These are phyloP conservation scores for Drosophila insularis DNA, from an alignment of 1,140 invertebrate species.

Conservation along the genomic window DNA sequence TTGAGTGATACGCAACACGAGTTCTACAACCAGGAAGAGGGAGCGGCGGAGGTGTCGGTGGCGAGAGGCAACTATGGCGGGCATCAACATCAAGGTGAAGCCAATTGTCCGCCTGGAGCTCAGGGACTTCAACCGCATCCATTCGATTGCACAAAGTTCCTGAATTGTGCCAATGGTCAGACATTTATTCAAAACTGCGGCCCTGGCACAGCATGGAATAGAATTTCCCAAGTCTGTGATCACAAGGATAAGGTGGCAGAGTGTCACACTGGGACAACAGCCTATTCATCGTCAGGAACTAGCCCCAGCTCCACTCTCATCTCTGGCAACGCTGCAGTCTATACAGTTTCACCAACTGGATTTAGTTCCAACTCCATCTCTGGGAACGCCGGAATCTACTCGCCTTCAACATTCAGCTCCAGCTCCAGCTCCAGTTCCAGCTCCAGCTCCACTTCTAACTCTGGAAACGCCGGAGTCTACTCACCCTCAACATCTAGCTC, in stretches of 20 bases:
- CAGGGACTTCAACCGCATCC: constrained; percentile 85
- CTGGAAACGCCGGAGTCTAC: neutral
- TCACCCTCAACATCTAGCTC: neutral
- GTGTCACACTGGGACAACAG: constrained; percentile 51
- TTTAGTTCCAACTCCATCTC: neutral
- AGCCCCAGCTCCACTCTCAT: neutral
- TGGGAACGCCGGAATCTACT: too few species aligned
- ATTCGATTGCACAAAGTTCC: constrained; percentile 85
- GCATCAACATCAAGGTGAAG: neutral
- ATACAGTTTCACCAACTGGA: neutral
- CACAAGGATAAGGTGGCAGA: constrained; percentile 86
- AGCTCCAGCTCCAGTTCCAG: neutral
- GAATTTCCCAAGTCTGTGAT: constrained; percentile 84
- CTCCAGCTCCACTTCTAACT: neutral
- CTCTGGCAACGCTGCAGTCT: neutral
- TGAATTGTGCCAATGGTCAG: constrained; percentile 86
- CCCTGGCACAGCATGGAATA: constrained; percentile 87
- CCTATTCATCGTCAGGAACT: too few species aligned
- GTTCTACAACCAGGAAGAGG: constrained; percentile 23
- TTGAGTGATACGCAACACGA: constrained; percentile 48
- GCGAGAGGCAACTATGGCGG: too few species aligned
- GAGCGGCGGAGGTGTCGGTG: neutral
- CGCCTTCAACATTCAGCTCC: neutral
- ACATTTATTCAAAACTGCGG: constrained; percentile 86
- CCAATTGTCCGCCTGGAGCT: constrained; percentile 82